A percentile compares a stretch with the other conserved stretches of the same genome.
These are phyloP conservation scores for Phytoseiulus persimilis DNA, from an alignment of 2,888 invertebrate species.

Conservation along the genomic window DNA sequence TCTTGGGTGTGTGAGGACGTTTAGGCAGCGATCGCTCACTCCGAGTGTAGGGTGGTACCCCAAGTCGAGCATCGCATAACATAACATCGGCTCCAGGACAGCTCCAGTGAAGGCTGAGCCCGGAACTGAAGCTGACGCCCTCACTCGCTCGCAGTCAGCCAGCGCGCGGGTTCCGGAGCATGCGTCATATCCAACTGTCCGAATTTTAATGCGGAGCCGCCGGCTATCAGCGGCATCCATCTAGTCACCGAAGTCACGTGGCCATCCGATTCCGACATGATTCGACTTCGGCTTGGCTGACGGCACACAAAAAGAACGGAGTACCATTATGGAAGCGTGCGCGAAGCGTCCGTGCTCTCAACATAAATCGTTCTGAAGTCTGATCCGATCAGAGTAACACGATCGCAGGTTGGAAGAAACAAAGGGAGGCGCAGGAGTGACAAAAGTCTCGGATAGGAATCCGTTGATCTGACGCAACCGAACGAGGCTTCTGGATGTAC, in stretches of 20 bases:
- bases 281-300: neutral
- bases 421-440: neutral
- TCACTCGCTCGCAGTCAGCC: neutral
- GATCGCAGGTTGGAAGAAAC: neutral
- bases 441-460: neutral
- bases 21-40: slow-evolving; percentile 5
- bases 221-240: neutral
- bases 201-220: neutral
- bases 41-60: neutral
- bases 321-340: neutral
- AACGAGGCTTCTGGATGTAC: neutral
- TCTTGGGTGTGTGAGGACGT: neutral
- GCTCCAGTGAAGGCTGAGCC: neutral
- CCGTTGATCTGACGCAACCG: neutral
- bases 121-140: neutral
- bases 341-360: neutral
- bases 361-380: neutral
- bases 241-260: neutral
- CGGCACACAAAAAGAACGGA: neutral
- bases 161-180: neutral
- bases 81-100: neutral
- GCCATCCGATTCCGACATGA: neutral
- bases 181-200: neutral
- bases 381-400: neutral
- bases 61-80: neutral